Percentiles rank a stretch among this genome's conserved stretches.
Evolutionary conservation across 2,113 vertebrate genomes (phyloP).

Genomic region (Sceloporus tristichus): DNA sequence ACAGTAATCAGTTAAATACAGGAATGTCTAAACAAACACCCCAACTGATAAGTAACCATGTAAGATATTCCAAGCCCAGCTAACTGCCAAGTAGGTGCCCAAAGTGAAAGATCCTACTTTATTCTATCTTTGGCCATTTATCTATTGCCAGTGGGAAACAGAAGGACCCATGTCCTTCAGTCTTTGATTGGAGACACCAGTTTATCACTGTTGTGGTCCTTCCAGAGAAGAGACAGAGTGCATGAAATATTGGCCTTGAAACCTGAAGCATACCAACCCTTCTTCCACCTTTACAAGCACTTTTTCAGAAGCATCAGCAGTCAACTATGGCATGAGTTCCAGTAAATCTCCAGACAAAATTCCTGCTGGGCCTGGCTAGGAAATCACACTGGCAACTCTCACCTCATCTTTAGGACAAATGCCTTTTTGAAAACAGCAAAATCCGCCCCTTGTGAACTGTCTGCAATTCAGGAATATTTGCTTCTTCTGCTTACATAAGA

Average conservation of each 20-base stretch:
- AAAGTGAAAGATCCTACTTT: not conserved
- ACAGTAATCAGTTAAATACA: not conserved
- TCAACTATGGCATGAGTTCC: no score
- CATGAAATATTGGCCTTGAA: not conserved
- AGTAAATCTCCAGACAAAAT: not conserved
- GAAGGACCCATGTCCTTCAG: not conserved
- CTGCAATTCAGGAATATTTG: not conserved
- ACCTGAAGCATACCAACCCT: not conserved
- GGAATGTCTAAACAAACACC: not conserved
- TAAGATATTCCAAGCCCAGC: not conserved
- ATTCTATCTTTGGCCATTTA: not conserved
- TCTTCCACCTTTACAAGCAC: not conserved
- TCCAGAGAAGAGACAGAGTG: no score
- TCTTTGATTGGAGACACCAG: not conserved
- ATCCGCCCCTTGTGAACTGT: not conserved
- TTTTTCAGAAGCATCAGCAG: not conserved
- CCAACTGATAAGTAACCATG: not conserved
- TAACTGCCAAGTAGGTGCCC: not conserved
- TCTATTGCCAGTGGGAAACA: not conserved
- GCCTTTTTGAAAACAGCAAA: not conserved
- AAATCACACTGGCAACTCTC: not conserved
- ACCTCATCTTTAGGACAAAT: not conserved
- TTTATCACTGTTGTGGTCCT: not conserved
- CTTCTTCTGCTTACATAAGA: not conserved
- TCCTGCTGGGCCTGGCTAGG: not conserved